Conservation (phyloP, 2,888 invertebrate genomes). For the Caenorhabditis panamensis region DNA sequence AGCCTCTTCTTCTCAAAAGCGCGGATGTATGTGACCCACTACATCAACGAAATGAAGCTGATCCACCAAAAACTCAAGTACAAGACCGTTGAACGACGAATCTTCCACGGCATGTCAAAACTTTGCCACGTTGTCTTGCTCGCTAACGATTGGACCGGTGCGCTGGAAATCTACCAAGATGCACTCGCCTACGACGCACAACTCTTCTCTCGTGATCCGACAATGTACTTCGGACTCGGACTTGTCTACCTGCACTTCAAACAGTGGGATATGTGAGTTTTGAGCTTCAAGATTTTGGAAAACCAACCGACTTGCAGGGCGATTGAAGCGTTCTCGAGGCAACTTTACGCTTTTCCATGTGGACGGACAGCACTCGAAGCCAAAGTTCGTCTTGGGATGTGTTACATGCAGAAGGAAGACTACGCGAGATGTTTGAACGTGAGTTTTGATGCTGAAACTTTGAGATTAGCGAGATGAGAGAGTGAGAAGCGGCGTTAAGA, state of each 20-base stretch:
- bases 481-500: too few species aligned
- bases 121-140: constrained; percentile 95
- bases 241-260: constrained; percentile 97
- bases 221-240: constrained; percentile 94
- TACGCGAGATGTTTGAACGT: constrained; percentile 91
- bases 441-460: too few species aligned
- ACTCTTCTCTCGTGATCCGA: constrained; percentile 90
- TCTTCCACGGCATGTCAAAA: constrained; percentile 88
- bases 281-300: background rate
- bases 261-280: constrained; percentile 90
- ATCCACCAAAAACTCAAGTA: constrained; percentile 29
- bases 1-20: constrained; percentile 35
- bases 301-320: constrained; percentile 86
- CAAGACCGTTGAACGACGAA: constrained; percentile 37
- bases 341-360: constrained; percentile 93
- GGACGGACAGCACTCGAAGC: constrained; percentile 93
- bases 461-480: background rate
- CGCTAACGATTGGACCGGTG: constrained; percentile 91
- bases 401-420: constrained; percentile 95
- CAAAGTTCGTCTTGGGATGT: constrained; percentile 95
- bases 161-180: constrained; percentile 87
- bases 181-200: constrained; percentile 87
- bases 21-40: constrained; percentile 24
- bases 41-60: constrained; percentile 25
- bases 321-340: constrained; percentile 93